Percentiles rank a stretch among this genome's conserved stretches.
phyloP scores from a whole-genome alignment of 2,888 invertebrate species.

The Trachelus troglodyta region DNA sequence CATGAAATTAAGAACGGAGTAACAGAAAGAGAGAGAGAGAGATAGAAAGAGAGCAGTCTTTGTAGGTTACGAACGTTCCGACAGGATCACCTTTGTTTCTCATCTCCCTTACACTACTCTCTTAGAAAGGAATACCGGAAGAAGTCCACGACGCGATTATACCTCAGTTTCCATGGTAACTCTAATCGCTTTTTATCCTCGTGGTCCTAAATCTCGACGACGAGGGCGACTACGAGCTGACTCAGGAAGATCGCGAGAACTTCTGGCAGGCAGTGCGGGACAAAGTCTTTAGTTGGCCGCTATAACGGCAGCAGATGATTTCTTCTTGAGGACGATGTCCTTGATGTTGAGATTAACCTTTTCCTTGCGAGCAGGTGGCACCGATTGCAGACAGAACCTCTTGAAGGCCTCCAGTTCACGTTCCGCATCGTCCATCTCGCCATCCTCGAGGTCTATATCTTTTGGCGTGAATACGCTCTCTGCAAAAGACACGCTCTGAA shows the following conservation, averaged over 20 bases:
- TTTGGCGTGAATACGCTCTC: slow-evolving; percentile 84
- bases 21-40: too few relatives aligned
- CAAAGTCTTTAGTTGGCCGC: slow-evolving; percentile 53
- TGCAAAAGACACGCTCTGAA: slow-evolving; percentile 62
- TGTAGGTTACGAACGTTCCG: background rate
- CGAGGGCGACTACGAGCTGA: background rate
- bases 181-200: background rate
- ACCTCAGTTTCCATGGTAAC: background rate
- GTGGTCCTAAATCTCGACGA: background rate
- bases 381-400: slow-evolving; percentile 86
- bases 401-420: slow-evolving; percentile 89
- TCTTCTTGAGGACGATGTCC: slow-evolving; percentile 78
- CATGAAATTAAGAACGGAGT: background rate
- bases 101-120: background rate
- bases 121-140: background rate
- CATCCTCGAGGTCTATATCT: slow-evolving; percentile 81
- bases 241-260: background rate
- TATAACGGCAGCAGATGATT: slow-evolving; percentile 58
- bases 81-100: background rate
- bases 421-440: slow-evolving; percentile 82
- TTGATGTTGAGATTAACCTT: slow-evolving; percentile 84
- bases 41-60: background rate
- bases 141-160: background rate
- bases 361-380: slow-evolving; percentile 81
- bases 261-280: slow-evolving; percentile 14